A percentile compares a stretch with the other conserved stretches of the same genome.
Conservation (phyloP, 2,888 invertebrate species). For the Dryobotodes eremita region DNA sequence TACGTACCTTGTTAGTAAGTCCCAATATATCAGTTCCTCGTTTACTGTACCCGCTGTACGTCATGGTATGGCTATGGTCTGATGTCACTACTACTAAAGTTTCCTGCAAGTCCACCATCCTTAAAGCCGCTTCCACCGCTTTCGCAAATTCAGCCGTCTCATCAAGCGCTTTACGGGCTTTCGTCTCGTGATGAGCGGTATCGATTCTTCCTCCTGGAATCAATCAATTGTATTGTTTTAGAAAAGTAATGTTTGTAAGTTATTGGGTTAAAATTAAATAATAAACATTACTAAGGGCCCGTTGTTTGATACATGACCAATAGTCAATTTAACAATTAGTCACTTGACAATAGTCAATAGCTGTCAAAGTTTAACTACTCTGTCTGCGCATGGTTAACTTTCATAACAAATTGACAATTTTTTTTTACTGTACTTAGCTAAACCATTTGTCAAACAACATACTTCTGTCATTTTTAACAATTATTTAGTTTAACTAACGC, state of each 20-base stretch:
- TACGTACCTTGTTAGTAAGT: conserved; percentile 79
- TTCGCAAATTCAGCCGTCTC: conserved; percentile 95
- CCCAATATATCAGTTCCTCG: conserved; percentile 89
- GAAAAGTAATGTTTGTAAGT: neutral
- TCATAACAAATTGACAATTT: too few relatives aligned
- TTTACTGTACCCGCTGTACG: conserved; percentile 93
- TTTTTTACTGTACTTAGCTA: too few relatives aligned
- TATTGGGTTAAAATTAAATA: neutral
- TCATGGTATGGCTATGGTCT: conserved; percentile 95
- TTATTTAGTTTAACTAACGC: too few relatives aligned
- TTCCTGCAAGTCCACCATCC: conserved; percentile 92
- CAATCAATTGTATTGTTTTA: neutral
- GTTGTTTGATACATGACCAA: too few relatives aligned
- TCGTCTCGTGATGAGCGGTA: conserved; percentile 93
- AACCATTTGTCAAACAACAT: too few relatives aligned
- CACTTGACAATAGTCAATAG: too few relatives aligned
- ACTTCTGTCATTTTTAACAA: too few relatives aligned
- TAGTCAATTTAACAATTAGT: too few relatives aligned
- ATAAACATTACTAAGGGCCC: too few relatives aligned
- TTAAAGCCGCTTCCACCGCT: conserved; percentile 92
- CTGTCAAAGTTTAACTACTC: too few relatives aligned
- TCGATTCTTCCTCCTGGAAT: conserved; percentile 92
- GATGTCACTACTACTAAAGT: conserved; percentile 95
- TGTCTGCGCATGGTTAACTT: too few relatives aligned
- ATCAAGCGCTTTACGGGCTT: conserved; percentile 93